phyloP scores from a whole-genome alignment of 2,888 invertebrate species.

The Fabriciana adippe region DNA sequence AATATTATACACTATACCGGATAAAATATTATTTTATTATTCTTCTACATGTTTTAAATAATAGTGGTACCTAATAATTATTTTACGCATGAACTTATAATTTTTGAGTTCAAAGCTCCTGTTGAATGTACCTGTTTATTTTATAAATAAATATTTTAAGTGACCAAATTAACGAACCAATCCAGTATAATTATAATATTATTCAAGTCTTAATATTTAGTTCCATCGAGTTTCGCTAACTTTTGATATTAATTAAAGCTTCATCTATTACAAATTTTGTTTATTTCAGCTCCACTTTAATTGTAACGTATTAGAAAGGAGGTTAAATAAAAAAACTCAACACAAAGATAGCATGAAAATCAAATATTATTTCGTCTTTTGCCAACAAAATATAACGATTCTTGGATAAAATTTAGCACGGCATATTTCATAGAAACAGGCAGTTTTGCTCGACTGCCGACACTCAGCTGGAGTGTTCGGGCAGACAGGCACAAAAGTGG shows the following conservation, averaged over 20 bases:
- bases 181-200: too few relatives aligned
- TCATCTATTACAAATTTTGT: constrained; percentile 1
- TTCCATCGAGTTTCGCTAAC: too few relatives aligned
- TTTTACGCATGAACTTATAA: too few relatives aligned
- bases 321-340: not conserved
- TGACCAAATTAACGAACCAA: too few relatives aligned
- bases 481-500: constrained; percentile 29
- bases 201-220: too few relatives aligned
- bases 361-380: not conserved
- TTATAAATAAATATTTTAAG: too few relatives aligned
- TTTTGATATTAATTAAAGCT: not conserved
- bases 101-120: too few relatives aligned
- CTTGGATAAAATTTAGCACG: constrained; percentile 9
- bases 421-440: constrained; percentile 23
- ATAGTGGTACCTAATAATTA: too few relatives aligned
- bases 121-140: too few relatives aligned
- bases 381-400: constrained; percentile 9
- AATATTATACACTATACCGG: not conserved
- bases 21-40: not conserved
- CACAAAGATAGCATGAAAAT: constrained; percentile 10
- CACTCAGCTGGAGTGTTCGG: constrained; percentile 27
- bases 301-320: not conserved
- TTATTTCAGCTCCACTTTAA: not conserved
- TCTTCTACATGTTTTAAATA: too few relatives aligned
- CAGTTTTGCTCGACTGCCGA: constrained; percentile 18